Percentiles rank a stretch among this genome's conserved stretches.
Conservation (phyloP, 1,140 invertebrate species). For the Reticulitermes speratus region DNA sequence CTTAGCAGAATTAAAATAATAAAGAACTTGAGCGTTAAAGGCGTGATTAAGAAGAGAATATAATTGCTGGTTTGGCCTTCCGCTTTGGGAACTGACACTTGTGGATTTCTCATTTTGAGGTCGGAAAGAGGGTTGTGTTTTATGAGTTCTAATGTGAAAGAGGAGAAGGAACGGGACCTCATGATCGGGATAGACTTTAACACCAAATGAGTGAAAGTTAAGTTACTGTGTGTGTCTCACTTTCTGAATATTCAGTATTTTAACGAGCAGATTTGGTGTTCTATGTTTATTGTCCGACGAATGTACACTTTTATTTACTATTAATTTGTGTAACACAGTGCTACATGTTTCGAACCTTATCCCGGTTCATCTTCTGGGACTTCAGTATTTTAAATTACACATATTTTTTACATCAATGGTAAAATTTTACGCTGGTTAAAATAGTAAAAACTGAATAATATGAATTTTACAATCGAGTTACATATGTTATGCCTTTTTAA, state of each 20-base stretch:
- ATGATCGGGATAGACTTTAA: neutral
- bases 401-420: too few relatives aligned
- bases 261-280: neutral
- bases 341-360: too few relatives aligned
- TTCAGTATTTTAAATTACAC: too few relatives aligned
- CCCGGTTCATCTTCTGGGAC: too few relatives aligned
- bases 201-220: neutral
- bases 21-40: neutral
- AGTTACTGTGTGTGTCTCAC: neutral
- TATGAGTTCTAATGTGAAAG: neutral
- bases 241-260: neutral
- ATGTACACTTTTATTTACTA: too few relatives aligned
- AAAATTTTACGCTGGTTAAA: too few relatives aligned
- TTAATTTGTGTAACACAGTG: too few relatives aligned
- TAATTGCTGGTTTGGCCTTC: constrained; percentile 4
- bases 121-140: neutral
- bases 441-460: too few relatives aligned
- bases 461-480: too few relatives aligned
- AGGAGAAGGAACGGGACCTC: neutral
- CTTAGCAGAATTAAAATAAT: neutral
- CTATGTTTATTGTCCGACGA: too few relatives aligned
- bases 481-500: too few relatives aligned
- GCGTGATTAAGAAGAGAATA: neutral
- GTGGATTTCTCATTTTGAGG: neutral
- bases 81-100: neutral